phyloP scores from a whole-genome alignment of 2,113 vertebrate species.

The Lichenostomus cassidix region DNA sequence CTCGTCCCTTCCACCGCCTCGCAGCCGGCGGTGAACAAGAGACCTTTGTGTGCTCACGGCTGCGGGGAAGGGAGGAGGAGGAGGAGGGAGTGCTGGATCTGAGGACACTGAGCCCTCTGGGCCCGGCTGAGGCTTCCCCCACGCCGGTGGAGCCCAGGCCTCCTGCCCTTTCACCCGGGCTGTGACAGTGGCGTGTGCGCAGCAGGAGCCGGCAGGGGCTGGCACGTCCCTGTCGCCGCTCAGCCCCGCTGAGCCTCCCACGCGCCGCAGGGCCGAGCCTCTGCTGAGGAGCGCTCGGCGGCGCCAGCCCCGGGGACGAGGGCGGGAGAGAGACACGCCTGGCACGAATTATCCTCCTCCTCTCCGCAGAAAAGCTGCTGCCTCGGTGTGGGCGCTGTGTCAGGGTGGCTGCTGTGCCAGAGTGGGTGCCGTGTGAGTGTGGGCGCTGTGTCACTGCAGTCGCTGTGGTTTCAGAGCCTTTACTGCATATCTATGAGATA shows the following conservation, averaged over 20 bases:
- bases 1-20: background rate
- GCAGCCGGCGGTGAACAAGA: background rate
- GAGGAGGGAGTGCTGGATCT: background rate
- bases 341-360: background rate
- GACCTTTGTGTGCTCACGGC: background rate
- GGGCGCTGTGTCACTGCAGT: background rate
- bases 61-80: background rate
- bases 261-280: background rate
- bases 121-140: background rate
- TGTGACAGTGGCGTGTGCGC: background rate
- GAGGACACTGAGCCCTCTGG: constrained; percentile 20
- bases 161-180: background rate
- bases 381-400: background rate
- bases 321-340: background rate
- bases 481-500: no score
- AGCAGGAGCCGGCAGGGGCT: background rate
- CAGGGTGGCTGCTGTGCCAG: background rate
- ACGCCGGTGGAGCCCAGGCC: background rate
- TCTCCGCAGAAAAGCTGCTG: background rate
- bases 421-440: background rate
- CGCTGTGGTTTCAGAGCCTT: background rate
- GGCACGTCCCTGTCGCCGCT: background rate
- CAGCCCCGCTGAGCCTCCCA: background rate
- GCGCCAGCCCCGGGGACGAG: background rate
- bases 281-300: background rate